Evolutionary conservation across 2,113 vertebrate species (phyloP).

Genomic region (Xyrauchen texanus): DNA sequence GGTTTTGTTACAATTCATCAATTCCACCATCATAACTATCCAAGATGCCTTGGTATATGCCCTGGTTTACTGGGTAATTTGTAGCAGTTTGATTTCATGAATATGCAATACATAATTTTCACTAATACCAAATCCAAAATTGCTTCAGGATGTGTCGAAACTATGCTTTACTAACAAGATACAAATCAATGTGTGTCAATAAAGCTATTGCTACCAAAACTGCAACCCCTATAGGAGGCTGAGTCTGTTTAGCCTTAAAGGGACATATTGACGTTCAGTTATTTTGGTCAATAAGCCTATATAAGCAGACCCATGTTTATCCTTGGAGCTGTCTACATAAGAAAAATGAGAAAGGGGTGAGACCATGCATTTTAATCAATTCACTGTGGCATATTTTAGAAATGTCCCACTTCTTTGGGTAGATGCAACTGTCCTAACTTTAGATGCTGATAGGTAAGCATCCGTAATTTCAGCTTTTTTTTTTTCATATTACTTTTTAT

Average conservation of each 20-base stretch:
- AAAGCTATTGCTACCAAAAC: conserved; percentile 68
- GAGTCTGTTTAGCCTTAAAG: conserved; percentile 69
- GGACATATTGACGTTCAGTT: conserved; percentile 75
- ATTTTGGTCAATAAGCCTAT: conserved; percentile 79
- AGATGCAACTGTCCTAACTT: conserved; percentile 33
- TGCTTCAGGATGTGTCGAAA: conserved; percentile 38
- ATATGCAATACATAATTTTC: conserved; percentile 5
- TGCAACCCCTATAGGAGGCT: conserved; percentile 65
- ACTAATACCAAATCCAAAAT: conserved; percentile 46
- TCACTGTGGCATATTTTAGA: conserved; percentile 61
- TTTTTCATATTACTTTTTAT: neutral
- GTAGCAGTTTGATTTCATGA: neutral
- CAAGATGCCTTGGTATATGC: neutral
- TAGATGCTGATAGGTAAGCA: conserved; percentile 41
- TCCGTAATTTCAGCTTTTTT: conserved; percentile 11
- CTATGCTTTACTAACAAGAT: conserved; percentile 53
- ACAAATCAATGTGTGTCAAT: conserved; percentile 65
- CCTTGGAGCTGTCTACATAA: conserved; percentile 71
- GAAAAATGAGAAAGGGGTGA: conserved; percentile 72
- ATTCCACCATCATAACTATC: neutral
- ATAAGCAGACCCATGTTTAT: conserved; percentile 74
- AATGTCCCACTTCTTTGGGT: conserved; percentile 16
- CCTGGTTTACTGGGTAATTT: neutral
- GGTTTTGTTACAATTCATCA: neutral
- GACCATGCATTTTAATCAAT: conserved; percentile 73